phyloP scores from a whole-genome alignment of 2,888 invertebrate species.

The Ischnus inquisitorius region DNA sequence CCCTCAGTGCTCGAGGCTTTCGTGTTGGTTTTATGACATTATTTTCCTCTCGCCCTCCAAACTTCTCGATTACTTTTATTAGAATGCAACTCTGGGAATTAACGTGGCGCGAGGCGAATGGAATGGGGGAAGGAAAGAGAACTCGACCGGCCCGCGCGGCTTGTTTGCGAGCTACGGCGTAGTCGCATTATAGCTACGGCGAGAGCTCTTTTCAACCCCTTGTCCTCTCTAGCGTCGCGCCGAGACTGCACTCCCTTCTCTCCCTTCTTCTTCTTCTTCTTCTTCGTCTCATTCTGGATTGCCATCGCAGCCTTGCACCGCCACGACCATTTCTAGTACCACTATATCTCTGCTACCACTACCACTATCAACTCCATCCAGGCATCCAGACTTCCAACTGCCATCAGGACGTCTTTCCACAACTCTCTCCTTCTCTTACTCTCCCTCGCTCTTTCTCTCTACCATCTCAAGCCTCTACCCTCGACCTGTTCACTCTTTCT shows the following conservation, averaged over 20 bases:
- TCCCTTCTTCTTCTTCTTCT: not conserved
- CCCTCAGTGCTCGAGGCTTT: slow-evolving; percentile 45
- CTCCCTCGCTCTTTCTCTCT: not conserved
- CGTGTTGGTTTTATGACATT: slow-evolving; percentile 78
- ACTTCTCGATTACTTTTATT: slow-evolving; percentile 82
- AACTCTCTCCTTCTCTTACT: slow-evolving; percentile 25
- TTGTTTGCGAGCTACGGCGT: slow-evolving; percentile 68
- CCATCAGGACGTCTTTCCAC: slow-evolving; percentile 42
- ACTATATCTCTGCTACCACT: slow-evolving; percentile 26
- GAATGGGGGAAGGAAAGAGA: slow-evolving; percentile 34
- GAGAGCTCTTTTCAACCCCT: slow-evolving; percentile 29
- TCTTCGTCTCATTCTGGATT: slow-evolving; percentile 23
- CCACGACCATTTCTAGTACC: slow-evolving; percentile 23
- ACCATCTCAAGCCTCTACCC: slow-evolving; percentile 24
- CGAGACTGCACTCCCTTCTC: not conserved
- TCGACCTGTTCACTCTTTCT: slow-evolving; percentile 29
- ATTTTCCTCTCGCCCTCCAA: slow-evolving; percentile 78
- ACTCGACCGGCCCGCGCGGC: slow-evolving; percentile 56
- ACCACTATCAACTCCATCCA: slow-evolving; percentile 52
- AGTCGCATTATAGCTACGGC: slow-evolving; percentile 57
- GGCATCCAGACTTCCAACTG: slow-evolving; percentile 44
- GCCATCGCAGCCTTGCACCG: slow-evolving; percentile 26
- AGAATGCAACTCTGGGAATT: slow-evolving; percentile 79
- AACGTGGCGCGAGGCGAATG: slow-evolving; percentile 71
- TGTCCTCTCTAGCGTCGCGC: slow-evolving; percentile 10